Conservation (phyloP, 2,888 invertebrate species). For the Pollenia angustigena region DNA sequence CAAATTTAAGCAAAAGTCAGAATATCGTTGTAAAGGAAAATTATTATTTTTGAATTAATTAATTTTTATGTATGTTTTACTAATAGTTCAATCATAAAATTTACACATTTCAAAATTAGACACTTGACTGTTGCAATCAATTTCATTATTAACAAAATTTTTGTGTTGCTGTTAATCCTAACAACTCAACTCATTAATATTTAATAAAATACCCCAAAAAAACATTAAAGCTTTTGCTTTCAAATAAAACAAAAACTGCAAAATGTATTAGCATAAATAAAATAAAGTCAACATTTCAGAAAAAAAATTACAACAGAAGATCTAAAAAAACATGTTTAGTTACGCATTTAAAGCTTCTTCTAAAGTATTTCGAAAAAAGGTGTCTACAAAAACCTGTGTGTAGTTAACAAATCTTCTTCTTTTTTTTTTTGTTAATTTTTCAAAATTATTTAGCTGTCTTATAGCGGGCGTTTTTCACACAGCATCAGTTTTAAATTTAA, state of each 20-base stretch:
- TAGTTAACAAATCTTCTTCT: constrained; percentile 67
- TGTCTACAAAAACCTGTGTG: constrained; percentile 46
- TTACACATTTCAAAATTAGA: too few relatives aligned
- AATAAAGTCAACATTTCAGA: constrained; percentile 31
- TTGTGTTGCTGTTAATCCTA: not conserved
- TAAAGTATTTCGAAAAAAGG: constrained; percentile 29
- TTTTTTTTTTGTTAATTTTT: constrained; percentile 24
- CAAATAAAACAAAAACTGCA: constrained; percentile 28
- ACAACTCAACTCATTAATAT: not conserved
- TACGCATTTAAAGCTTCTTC: constrained; percentile 50
- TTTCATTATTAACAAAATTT: not conserved
- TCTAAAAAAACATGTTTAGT: constrained; percentile 46
- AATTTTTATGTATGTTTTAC: too few relatives aligned
- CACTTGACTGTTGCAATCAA: too few relatives aligned
- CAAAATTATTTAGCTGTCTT: constrained; percentile 53
- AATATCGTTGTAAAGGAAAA: too few relatives aligned
- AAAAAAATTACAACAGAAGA: not conserved
- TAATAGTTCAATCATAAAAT: too few relatives aligned
- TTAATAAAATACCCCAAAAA: not conserved
- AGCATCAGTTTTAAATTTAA: constrained; percentile 80
- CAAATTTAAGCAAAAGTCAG: too few relatives aligned
- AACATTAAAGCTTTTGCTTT: constrained; percentile 6
- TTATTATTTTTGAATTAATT: too few relatives aligned
- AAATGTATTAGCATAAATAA: constrained; percentile 7
- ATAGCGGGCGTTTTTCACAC: constrained; percentile 74